These are phyloP conservation scores for Mastomys natalensis DNA, from an alignment of 2,113 vertebrate species.

Conservation along the genomic window DNA sequence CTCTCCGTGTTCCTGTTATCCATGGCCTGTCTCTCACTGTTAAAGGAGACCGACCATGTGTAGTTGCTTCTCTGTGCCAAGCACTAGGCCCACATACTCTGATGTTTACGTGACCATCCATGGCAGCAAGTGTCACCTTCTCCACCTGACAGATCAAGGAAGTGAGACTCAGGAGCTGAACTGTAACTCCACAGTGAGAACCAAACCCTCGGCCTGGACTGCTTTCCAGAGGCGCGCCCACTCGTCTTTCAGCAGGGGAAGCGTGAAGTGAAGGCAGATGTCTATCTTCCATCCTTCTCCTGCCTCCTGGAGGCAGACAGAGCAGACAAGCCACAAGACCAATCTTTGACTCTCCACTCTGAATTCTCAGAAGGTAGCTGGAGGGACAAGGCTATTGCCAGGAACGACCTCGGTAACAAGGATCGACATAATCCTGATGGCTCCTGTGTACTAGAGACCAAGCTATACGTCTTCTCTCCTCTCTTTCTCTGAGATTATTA, in stretches of 20 bases:
- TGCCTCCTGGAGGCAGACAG: neutral
- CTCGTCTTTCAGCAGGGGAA: neutral
- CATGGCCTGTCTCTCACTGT: neutral
- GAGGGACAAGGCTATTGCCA: neutral
- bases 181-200: neutral
- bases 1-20: neutral
- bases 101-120: neutral
- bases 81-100: neutral
- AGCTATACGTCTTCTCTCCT: neutral
- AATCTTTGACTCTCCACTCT: neutral
- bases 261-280: neutral
- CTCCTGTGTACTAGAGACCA: neutral
- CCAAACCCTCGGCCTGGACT: accelerated
- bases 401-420: neutral
- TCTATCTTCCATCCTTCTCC: neutral
- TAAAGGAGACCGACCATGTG: neutral
- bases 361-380: neutral
- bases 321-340: neutral
- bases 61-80: neutral
- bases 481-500: neutral
- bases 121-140: neutral
- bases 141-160: neutral
- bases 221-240: neutral
- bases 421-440: neutral
- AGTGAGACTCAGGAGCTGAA: neutral